phyloP scores from a whole-genome alignment of 1,140 invertebrate species.

The Halesus radiatus region DNA sequence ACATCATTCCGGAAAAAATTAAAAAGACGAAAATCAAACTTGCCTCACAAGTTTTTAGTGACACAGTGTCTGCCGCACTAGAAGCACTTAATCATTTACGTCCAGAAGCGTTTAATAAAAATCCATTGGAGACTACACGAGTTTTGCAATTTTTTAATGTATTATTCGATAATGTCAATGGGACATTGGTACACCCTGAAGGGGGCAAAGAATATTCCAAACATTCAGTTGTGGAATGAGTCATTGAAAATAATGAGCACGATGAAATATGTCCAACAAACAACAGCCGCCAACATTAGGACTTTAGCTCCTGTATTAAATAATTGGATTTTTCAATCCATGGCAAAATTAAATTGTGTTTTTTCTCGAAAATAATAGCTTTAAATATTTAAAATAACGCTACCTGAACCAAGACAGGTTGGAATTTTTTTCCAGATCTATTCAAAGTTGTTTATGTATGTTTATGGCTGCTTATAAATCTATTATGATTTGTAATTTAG shows the following conservation, averaged over 20 bases:
- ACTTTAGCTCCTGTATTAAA: not conserved
- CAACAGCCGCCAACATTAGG: not conserved
- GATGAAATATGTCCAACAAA: too few species aligned
- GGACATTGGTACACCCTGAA: too few species aligned
- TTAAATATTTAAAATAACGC: too few species aligned
- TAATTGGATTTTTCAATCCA: not conserved
- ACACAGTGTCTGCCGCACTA: not conserved
- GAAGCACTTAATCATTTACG: not conserved
- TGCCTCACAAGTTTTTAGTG: not conserved
- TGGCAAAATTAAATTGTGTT: not conserved
- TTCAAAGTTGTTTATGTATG: not conserved
- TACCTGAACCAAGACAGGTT: not conserved
- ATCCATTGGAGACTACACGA: not conserved
- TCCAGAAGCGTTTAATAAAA: not conserved
- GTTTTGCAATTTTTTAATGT: not conserved
- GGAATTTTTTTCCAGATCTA: not conserved
- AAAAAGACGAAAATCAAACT: not conserved
- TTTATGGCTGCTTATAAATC: not conserved
- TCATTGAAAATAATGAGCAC: too few species aligned
- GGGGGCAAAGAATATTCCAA: too few species aligned
- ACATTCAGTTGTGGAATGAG: too few species aligned
- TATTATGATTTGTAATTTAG: not conserved
- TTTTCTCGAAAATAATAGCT: not conserved
- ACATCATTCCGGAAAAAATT: not conserved
- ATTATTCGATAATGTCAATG: too few species aligned